These are phyloP conservation scores for Hylomyscus alleni DNA, from an alignment of 2,797 vertebrate species.

Conservation along the genomic window DNA sequence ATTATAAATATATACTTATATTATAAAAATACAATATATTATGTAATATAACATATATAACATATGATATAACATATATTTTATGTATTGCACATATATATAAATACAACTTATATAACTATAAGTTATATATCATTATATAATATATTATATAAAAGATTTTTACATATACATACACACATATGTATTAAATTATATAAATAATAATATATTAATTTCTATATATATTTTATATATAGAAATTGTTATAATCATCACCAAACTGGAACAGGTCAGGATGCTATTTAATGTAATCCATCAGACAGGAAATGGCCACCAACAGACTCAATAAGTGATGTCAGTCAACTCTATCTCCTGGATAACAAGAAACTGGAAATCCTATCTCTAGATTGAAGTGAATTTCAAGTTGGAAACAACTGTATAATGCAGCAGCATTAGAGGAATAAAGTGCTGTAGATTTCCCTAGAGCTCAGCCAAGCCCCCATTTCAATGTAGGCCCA, in stretches of 20 bases:
- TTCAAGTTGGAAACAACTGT: constrained; percentile 18
- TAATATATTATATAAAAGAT: neutral
- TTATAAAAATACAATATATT: no score
- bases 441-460: neutral
- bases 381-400: neutral
- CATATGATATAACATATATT: no score
- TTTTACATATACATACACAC: no score
- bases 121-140: no score
- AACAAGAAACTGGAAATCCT: constrained; percentile 7
- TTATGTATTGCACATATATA: no score
- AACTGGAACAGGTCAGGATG: neutral
- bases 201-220: no score
- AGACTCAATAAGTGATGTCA: neutral
- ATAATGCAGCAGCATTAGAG: neutral
- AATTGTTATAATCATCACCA: neutral
- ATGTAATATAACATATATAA: no score
- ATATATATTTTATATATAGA: neutral
- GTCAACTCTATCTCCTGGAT: neutral
- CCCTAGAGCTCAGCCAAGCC: neutral
- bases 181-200: no score
- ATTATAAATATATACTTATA: no score
- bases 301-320: neutral
- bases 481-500: neutral
- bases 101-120: no score
- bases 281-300: neutral